Conservation (phyloP, 2,113 vertebrate genomes). For the Pollimyrus isidori region DNA sequence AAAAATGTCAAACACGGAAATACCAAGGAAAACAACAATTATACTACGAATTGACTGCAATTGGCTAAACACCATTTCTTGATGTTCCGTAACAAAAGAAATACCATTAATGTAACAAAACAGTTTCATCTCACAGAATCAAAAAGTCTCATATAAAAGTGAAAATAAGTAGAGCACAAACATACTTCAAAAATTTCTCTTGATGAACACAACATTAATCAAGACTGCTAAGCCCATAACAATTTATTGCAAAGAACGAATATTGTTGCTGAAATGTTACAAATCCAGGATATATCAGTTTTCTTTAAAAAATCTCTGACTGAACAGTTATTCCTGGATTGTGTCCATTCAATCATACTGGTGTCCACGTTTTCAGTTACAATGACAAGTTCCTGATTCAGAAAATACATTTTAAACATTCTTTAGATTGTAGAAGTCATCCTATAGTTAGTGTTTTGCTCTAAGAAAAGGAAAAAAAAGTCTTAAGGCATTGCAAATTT, state of each 20-base stretch:
- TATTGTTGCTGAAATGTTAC: slow-evolving; percentile 69
- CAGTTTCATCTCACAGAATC: slow-evolving; percentile 52
- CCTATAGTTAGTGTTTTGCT: slow-evolving; percentile 76
- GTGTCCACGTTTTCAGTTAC: slow-evolving; percentile 82
- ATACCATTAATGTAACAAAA: slow-evolving; percentile 43
- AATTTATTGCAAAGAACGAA: slow-evolving; percentile 73
- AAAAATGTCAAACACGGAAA: slow-evolving; percentile 39
- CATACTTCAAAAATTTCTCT: slow-evolving; percentile 54
- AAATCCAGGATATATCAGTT: slow-evolving; percentile 49
- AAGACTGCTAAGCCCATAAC: slow-evolving; percentile 81
- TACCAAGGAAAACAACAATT: slow-evolving; percentile 23
- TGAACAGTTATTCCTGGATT: slow-evolving; percentile 64
- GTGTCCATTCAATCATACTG: slow-evolving; percentile 66
- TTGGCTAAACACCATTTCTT: slow-evolving; percentile 32
- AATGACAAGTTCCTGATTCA: slow-evolving; percentile 63
- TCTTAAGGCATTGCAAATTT: slow-evolving; percentile 77
- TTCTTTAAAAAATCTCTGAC: slow-evolving; percentile 47
- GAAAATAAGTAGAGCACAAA: slow-evolving; percentile 40
- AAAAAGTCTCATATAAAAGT: slow-evolving; percentile 55
- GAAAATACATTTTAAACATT: slow-evolving; percentile 45
- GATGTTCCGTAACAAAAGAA: slow-evolving; percentile 49
- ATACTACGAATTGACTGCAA: slow-evolving; percentile 22
- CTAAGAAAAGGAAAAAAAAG: slow-evolving; percentile 70
- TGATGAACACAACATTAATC: slow-evolving; percentile 43
- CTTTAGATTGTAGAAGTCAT: slow-evolving; percentile 70